A percentile compares a stretch with the other conserved stretches of the same genome.
Evolutionary conservation across 2,888 invertebrate species (phyloP).

Genomic region (Lepidochitona cinerea): DNA sequence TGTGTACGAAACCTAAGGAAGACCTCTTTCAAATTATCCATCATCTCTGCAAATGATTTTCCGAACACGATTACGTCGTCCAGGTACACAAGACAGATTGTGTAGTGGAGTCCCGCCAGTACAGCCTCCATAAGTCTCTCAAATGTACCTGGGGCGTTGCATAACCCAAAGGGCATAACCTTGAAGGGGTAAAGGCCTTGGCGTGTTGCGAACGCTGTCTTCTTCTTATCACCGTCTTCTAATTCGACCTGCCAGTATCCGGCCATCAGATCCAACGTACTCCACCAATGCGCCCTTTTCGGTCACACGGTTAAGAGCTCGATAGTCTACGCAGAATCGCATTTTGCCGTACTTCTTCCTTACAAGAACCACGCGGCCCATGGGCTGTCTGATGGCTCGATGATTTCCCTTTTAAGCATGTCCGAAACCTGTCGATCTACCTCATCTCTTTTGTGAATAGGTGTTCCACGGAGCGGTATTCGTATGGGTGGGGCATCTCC

Average conservation of each 20-base stretch:
- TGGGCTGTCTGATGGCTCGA: constrained; percentile 24
- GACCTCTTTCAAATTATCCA: constrained; percentile 21
- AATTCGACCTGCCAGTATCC: constrained; percentile 27
- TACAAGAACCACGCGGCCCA: constrained; percentile 32
- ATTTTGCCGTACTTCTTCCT: constrained; percentile 30
- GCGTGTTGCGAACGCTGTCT: too few species aligned
- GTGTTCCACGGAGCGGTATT: constrained; percentile 20
- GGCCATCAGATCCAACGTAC: constrained; percentile 11
- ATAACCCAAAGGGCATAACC: constrained; percentile 57
- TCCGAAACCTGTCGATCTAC: constrained; percentile 22
- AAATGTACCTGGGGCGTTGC: constrained; percentile 60
- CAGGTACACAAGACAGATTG: constrained; percentile 60
- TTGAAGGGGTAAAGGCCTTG: constrained; percentile 45
- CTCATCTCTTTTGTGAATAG: constrained; percentile 20
- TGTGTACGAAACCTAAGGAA: constrained; percentile 28
- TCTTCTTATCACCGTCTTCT: constrained; percentile 16
- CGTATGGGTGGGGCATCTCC: constrained; percentile 24
- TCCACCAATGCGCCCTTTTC: constrained; percentile 17
- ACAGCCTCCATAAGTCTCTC: constrained; percentile 57
- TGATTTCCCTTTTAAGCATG: constrained; percentile 23
- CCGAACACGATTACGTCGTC: constrained; percentile 61
- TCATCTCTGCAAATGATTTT: constrained; percentile 32
- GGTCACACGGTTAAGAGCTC: constrained; percentile 7
- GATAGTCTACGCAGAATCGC: constrained; percentile 23
- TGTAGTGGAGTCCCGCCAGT: constrained; percentile 42